Evolutionary conservation across 2,888 invertebrate genomes (phyloP), one percentile per base, ranked within the genome.

Genomic region (Orchestes rusci): DNA sequence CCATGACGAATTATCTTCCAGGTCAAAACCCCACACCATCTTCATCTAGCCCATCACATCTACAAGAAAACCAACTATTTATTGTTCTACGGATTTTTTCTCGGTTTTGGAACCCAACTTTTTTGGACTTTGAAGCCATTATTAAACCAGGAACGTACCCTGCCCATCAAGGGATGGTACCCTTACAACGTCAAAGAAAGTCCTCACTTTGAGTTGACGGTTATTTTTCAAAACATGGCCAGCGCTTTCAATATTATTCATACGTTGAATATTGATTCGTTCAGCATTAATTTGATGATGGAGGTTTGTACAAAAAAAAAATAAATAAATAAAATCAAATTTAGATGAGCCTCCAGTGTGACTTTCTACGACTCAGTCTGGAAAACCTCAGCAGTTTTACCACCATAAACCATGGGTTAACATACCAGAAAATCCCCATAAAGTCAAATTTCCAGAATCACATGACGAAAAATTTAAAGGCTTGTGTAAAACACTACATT

Each of bases 261-360:
- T 15, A 46, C 37, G 7, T 23, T 41, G 28, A 46, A 46, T 29
- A 46, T 42, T 10, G 46, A 46, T 33, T 46, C 41, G 17, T 46
- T 46, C 35, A 30, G 41, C 1, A 19, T 32, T 3, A 46, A 46
- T 17, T 27, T 46, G 16, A 41, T 46, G 37, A 41, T 46, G 32
- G 20, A 27, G 43, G 43, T 37, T 3, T 31, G 5, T 10, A 5
- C 5, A 30, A 30, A 30, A 10, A 12, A 29, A 16, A 17, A 31
- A 23, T 23, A 7, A 5, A 7, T 23, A 23, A 7, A 10, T 10
- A 23, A 7, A 23, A 23, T 23, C 5, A 19, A 13, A 19, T 18
- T 34, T 23, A 36, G 28, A 15, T 37, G 4, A 41, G 41, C 4
- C 27, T 40, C 17, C 41, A 46, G 27, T 46, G 37, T 20, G 41